Evolutionary conservation across 1,140 invertebrate species (phyloP).

Genomic region (Drosophila orosa): DNA sequence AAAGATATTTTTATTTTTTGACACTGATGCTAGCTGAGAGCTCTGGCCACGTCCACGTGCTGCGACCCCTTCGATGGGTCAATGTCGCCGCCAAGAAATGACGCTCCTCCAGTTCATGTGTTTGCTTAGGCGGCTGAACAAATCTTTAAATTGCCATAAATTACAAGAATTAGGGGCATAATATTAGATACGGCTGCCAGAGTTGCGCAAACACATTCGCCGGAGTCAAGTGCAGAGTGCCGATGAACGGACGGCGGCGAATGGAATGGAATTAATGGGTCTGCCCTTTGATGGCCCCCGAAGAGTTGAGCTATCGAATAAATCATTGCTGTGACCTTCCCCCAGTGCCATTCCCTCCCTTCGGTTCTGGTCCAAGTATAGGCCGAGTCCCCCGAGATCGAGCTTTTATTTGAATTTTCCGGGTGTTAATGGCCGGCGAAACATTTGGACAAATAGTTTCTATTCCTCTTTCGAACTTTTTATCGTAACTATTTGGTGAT

Average conservation of each 20-base stretch:
- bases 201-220: slow-evolving; percentile 60
- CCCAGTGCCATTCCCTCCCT: slow-evolving; percentile 1
- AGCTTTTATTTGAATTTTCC: slow-evolving; percentile 29
- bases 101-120: not conserved
- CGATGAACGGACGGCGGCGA: slow-evolving; percentile 31
- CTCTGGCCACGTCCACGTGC: slow-evolving; percentile 8
- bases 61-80: slow-evolving; percentile 39
- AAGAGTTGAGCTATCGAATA: slow-evolving; percentile 32
- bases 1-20: not conserved
- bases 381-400: not conserved
- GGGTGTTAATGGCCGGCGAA: slow-evolving; percentile 46
- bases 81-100: slow-evolving; percentile 30
- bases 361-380: not conserved
- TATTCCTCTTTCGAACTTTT: not conserved
- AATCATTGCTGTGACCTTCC: slow-evolving; percentile 62
- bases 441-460: slow-evolving; percentile 11
- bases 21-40: not conserved
- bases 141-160: slow-evolving; percentile 69
- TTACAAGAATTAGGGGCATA: slow-evolving; percentile 42
- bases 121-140: slow-evolving; percentile 32
- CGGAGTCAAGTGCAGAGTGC: slow-evolving; percentile 60
- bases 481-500: slow-evolving; percentile 18
- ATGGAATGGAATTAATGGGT: slow-evolving; percentile 62
- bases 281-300: slow-evolving; percentile 47
- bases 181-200: slow-evolving; percentile 29